Conservation (phyloP, 2,113 vertebrate species). For the Cyphomyrus discorhynchus region DNA sequence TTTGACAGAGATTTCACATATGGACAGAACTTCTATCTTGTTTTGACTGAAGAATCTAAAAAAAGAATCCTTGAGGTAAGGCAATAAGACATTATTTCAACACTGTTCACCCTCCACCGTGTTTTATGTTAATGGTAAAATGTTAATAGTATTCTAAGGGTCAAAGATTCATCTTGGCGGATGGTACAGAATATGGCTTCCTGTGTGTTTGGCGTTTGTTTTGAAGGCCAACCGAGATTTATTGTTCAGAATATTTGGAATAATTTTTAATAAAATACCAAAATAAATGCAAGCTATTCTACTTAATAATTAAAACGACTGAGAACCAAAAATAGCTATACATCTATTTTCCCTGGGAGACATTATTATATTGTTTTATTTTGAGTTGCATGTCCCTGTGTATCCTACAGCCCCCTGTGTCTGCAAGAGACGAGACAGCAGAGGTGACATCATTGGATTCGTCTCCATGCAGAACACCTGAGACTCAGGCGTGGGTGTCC, state of each 20-base stretch:
- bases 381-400: neutral
- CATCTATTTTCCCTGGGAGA: neutral
- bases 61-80: constrained; percentile 70
- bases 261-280: neutral
- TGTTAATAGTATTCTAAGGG: neutral
- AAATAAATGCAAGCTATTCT: neutral
- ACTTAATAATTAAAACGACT: neutral
- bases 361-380: neutral
- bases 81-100: neutral
- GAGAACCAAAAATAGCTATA: neutral
- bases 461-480: constrained; percentile 44
- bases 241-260: neutral
- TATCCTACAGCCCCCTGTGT: constrained; percentile 52
- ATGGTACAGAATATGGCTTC: neutral
- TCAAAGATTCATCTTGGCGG: neutral
- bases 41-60: constrained; percentile 76
- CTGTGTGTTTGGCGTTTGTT: neutral
- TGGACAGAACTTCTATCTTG: constrained; percentile 79
- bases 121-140: neutral
- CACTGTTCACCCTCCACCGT: neutral
- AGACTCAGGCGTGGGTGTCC: constrained; percentile 71
- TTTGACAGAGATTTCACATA: constrained; percentile 75
- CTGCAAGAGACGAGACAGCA: constrained; percentile 46
- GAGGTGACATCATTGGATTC: constrained; percentile 40
- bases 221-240: neutral